Base-by-base conservation (phyloP, 2,888 invertebrate genomes). In the Zaprionus obscuricornis region DNA sequence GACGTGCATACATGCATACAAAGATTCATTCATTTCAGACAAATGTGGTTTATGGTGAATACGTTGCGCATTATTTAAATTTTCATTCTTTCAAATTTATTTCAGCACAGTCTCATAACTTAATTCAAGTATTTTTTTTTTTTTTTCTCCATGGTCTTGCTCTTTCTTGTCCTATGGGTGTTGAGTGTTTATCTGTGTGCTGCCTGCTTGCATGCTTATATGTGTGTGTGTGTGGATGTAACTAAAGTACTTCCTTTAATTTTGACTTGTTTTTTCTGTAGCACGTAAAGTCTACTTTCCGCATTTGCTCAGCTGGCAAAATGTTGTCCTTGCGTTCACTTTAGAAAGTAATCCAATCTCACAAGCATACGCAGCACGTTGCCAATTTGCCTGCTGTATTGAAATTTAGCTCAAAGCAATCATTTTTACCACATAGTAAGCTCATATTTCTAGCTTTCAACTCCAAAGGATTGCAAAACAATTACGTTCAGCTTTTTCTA, bases 1-100 rank as follows among this genome's bases (percentile, higher is more conserved):
- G 18, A 56, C 34, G 3, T 24, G 34, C 11, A n/a, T n/a, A 20
- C 39, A 10, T 18, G 13, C 27, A 14, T 10, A 3, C 16, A 27
- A 37, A 22, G 10, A 37, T 22, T 22, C 16, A 37, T 57, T 51
- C 57, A 51, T 58, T 22, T 42, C 56, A 52, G 54, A 56, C 45
- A 56, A 39, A 36, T 37, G 58, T 14, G 58, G 60, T 56, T 69
- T 59, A 18, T 34, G 49, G 40, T 29, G 56, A 55, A 60, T 68
- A 55, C 64, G 64, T 60, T 46, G 50, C 65, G 58, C 73, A 72
- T 72, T 76, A 67, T 76, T 72, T 67, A 72, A 63, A 72, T 76
- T 72, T 73, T 62, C 62, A 72, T 76, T 67, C 64, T 67, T 65
- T 62, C 55, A 42, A 71, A 76, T 74, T 74, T 76, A 72, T 72